Base-by-base conservation (phyloP, 2,888 invertebrate species). In the Pyrgus malvae region DNA sequence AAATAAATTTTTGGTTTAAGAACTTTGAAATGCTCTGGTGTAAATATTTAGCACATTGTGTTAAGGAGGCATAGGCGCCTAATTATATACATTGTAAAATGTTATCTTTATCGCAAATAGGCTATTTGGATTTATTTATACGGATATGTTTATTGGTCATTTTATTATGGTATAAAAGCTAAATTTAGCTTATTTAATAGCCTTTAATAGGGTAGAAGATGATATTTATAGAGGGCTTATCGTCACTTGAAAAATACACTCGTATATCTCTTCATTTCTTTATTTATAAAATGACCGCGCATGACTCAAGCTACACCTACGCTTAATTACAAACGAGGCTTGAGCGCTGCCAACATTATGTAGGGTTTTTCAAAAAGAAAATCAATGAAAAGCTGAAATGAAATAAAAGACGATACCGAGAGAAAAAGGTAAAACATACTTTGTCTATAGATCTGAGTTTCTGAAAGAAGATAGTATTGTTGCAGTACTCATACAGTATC, bases 21-120 rank as follows among this genome's bases (percentile, higher is more conserved):
- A 51, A 45, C 12, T 37, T 60, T 57, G 55, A 42, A 9, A 37
- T 27, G 12, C 49, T 14, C 27, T 46, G 58, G 16, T 11, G 12
- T n/a, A 40, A 31, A 50, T 31, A 51, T 56, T 57, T 37, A 46
- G 31, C 42, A 46, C 46, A 50, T 45, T 56, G 54, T 55, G 48
- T 53, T 49, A 38, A 50, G 27, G 37, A 51, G 46, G 27, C 37
- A 17, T 33, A 25, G 25, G 12, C 37, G 37, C 51, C 44, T 45
- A 44, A 27, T 48, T 33, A 42, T 27, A 48, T 56, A 62, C 62
- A 56, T 57, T 59, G 62, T 63, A 55, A 55, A 40, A 54, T 56
- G 48, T 40, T 46, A 58, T 59, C 50, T 58, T 61, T 57, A 60
- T 55, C 46, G 50, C 50, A 35, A 45, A 53, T 53, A 29, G 51